phyloP scores from a whole-genome alignment of 2,888 invertebrate species.

The Dryomyza anilis region DNA sequence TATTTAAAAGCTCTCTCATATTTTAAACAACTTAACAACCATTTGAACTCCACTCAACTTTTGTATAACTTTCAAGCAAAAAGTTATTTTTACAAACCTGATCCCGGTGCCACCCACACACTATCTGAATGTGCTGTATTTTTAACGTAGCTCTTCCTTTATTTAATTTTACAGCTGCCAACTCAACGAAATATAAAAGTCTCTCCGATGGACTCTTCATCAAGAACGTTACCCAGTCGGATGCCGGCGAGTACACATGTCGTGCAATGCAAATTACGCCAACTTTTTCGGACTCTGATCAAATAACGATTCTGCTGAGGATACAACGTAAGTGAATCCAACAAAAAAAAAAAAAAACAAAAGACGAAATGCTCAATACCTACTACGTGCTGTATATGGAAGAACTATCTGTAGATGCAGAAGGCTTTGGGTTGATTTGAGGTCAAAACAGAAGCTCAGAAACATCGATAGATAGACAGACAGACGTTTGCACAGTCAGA shows the following conservation, averaged over 20 bases:
- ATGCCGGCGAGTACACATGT: slow-evolving; percentile 67
- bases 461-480: neutral
- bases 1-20: too few relatives aligned
- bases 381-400: neutral
- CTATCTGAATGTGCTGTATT: too few relatives aligned
- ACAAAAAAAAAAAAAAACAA: too few relatives aligned
- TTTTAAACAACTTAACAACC: too few relatives aligned
- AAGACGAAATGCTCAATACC: too few relatives aligned
- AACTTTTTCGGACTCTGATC: slow-evolving; percentile 63
- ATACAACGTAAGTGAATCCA: slow-evolving; percentile 65
- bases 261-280: slow-evolving; percentile 64
- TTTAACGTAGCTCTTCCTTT: too few relatives aligned
- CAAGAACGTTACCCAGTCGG: slow-evolving; percentile 64
- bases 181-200: slow-evolving; percentile 60
- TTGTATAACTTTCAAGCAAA: too few relatives aligned
- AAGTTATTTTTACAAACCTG: too few relatives aligned
- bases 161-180: slow-evolving; percentile 55
- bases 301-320: slow-evolving; percentile 64
- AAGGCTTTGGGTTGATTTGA: neutral
- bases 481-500: neutral
- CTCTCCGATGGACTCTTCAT: slow-evolving; percentile 66
- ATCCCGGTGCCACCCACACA: neutral
- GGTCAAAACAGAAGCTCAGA: too few relatives aligned
- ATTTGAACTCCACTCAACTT: too few relatives aligned
- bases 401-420: neutral